These are phyloP conservation scores for Stenopsyche tienmushanensis DNA, from an alignment of 1,140 invertebrate species.

Conservation along the genomic window DNA sequence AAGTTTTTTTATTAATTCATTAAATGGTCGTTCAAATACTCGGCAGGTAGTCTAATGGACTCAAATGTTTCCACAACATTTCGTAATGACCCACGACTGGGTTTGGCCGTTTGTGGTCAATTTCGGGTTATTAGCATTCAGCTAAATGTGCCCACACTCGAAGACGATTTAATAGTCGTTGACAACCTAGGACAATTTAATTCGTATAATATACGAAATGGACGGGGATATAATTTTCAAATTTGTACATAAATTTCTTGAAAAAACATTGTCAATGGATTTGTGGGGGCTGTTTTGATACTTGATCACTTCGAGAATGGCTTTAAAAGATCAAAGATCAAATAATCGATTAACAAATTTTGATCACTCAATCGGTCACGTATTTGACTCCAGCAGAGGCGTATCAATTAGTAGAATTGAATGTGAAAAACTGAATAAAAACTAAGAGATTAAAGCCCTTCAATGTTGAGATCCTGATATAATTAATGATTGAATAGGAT, in stretches of 20 bases:
- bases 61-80: slow-evolving; percentile 1
- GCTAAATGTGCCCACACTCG: slow-evolving; percentile 13
- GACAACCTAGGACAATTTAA: neutral
- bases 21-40: slow-evolving; percentile 2
- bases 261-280: no score
- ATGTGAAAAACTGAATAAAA: no score
- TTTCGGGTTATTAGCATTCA: neutral
- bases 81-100: slow-evolving; percentile 1
- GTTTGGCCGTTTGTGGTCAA: slow-evolving; percentile 20
- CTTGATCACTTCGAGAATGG: no score
- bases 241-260: neutral
- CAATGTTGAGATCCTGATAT: no score
- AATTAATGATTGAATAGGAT: no score
- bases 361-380: neutral
- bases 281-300: no score
- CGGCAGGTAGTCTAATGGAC: slow-evolving; percentile 21
- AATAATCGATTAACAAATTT: neutral
- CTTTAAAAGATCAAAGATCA: neutral
- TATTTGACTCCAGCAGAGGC: no score
- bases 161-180: no score
- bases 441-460: no score
- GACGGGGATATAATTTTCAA: slow-evolving; percentile 6
- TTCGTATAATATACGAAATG: neutral
- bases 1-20: slow-evolving; percentile 4
- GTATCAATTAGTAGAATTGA: no score